Evolutionary conservation across 2,888 invertebrate genomes (phyloP).

Genomic region (Iphiclides podalirius): DNA sequence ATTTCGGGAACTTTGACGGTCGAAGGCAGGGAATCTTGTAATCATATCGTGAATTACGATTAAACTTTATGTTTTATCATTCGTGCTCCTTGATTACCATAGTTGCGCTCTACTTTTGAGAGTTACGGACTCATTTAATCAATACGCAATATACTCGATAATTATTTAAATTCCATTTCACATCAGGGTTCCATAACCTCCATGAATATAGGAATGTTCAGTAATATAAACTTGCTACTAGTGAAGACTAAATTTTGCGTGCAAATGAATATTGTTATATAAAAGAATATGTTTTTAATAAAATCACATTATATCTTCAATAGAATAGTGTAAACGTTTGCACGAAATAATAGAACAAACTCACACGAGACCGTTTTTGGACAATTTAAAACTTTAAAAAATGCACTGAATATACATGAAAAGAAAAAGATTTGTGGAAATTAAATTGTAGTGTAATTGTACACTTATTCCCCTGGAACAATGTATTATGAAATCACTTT

Average conservation of each 20-base stretch:
- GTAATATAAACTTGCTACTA: too few species aligned
- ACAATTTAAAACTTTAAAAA: slow-evolving; percentile 8
- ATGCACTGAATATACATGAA: slow-evolving; percentile 3
- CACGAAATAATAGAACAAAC: neutral
- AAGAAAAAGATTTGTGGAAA: slow-evolving; percentile 8
- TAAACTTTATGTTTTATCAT: slow-evolving; percentile 65
- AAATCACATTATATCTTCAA: neutral
- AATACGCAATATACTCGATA: slow-evolving; percentile 51
- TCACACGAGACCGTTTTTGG: slow-evolving; percentile 1
- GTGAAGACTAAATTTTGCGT: too few species aligned
- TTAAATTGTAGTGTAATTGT: slow-evolving; percentile 14
- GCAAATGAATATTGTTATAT: slow-evolving; percentile 30
- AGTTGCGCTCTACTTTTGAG: slow-evolving; percentile 43
- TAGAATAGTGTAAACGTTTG: neutral
- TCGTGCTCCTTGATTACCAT: slow-evolving; percentile 54
- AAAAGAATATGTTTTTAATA: too few species aligned
- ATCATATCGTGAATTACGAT: slow-evolving; percentile 62
- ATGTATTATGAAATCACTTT: slow-evolving; percentile 14
- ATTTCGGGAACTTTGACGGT: slow-evolving; percentile 47
- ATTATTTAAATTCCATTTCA: slow-evolving; percentile 42
- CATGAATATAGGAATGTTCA: too few species aligned
- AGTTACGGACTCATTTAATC: slow-evolving; percentile 48
- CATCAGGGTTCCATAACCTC: too few species aligned
- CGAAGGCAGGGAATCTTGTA: slow-evolving; percentile 41
- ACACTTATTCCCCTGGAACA: slow-evolving; percentile 7